phyloP scores from a whole-genome alignment of 2,888 invertebrate genomes.

The Laspeyria flexula region DNA sequence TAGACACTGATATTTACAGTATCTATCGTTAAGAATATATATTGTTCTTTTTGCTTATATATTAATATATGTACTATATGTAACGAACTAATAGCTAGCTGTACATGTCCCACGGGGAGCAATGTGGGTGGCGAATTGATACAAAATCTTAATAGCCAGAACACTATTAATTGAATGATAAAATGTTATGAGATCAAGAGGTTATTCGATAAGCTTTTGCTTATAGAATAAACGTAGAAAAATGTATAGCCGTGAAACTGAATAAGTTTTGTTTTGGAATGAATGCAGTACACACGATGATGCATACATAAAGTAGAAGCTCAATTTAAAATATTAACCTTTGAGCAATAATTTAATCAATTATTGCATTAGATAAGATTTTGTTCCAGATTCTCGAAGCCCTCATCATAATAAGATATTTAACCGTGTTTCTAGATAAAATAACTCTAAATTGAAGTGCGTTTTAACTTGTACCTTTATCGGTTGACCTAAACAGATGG shows the following conservation, averaged over 20 bases:
- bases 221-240: constrained; percentile 44
- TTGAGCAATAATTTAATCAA: constrained; percentile 12
- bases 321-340: constrained; percentile 27
- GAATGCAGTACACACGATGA: constrained; percentile 26
- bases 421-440: constrained; percentile 37
- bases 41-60: constrained; percentile 16
- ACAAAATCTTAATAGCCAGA: constrained; percentile 43
- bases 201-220: constrained; percentile 47
- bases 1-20: constrained; percentile 11
- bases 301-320: constrained; percentile 5
- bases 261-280: constrained; percentile 20
- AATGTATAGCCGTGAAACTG: constrained; percentile 28
- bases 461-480: constrained; percentile 23
- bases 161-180: constrained; percentile 61
- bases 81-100: constrained; percentile 2
- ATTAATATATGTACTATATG: constrained; percentile 7
- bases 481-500: constrained; percentile 34
- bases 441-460: constrained; percentile 15
- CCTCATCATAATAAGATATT: constrained; percentile 32
- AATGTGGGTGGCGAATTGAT: constrained; percentile 40
- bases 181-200: constrained; percentile 53
- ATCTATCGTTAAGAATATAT: constrained; percentile 21
- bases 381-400: constrained; percentile 39
- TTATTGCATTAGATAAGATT: constrained; percentile 40
- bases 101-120: constrained; percentile 30